Base-by-base conservation (phyloP, 2,888 invertebrate species). In the Drosophila koepferae region DNA sequence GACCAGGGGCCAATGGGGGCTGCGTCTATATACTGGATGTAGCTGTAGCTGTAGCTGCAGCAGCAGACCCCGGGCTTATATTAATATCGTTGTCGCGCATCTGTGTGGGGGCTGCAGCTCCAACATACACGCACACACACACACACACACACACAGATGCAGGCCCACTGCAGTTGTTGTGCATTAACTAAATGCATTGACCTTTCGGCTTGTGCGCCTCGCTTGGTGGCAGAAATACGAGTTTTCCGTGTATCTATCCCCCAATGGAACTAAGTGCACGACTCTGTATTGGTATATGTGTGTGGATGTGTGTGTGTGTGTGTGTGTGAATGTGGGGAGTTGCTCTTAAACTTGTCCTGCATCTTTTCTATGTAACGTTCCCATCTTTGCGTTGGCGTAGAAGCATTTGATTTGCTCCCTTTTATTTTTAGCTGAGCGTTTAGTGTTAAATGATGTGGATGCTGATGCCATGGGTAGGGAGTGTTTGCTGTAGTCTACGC, bases 131-230 rank as follows among this genome's bases (percentile, higher is more conserved):
- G 43, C 70, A 54, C 65, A 74, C 44, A 55, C 46, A 54, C 16
- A 67, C 56, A n/a, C 28, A 49, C 62, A 53, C 18, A 65, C 64
- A 74, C 59, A 74, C 44, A 51, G 34, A 38, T 55, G 48, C 31
- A 36, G 63, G 55, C 41, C 23, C 41, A 76, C 12, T 68, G 68
- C 56, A 74, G 71, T 78, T 78, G 78, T 53, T 49, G 71, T 83
- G 73, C 82, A 86, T 88, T 86, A 87, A 87, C 85, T 86, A 86
- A 86, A 86, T 86, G 89, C 86, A 86, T 86, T 86, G 86, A 86
- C 86, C 86, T 88, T 81, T 86, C 72, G 62, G 74, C 81, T 77
- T 69, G 74, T 70, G 66, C 66, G 65, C 73, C 73, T 82, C 70
- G 54, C 80, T 80, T 79, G 80, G 77, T 77, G 83, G 85, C 88